phyloP scores from a whole-genome alignment of 2,797 vertebrate species.

The Artibeus jamaicensis region DNA sequence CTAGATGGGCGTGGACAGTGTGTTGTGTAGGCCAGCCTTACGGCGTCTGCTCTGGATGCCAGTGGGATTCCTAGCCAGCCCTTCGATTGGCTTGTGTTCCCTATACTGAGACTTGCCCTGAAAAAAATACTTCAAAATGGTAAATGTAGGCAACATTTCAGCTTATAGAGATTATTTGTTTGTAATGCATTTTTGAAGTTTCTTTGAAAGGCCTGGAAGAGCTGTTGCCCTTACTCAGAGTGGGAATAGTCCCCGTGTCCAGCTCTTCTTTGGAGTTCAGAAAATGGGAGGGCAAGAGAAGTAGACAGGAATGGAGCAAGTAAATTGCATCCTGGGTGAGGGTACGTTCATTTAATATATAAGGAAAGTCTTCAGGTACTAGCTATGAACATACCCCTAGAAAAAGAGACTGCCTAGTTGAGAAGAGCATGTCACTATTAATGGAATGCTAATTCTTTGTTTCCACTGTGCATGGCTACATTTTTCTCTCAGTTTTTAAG shows the following conservation, averaged over 20 bases:
- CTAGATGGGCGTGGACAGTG: too few relatives aligned
- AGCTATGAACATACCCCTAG: background rate
- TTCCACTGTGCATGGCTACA: background rate
- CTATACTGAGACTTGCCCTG: background rate
- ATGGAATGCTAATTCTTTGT: conserved; percentile 33
- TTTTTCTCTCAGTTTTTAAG: conserved; percentile 55
- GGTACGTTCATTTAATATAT: background rate
- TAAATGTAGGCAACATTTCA: background rate
- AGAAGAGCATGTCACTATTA: background rate
- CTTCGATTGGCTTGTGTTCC: background rate
- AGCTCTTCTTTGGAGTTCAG: conserved; percentile 29
- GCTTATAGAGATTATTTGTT: background rate
- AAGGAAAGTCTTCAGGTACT: background rate
- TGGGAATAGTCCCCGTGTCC: conserved; percentile 20
- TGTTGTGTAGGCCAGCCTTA: accelerated
- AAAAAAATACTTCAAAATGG: conserved; percentile 23
- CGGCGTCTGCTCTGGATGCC: background rate
- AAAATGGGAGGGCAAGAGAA: background rate
- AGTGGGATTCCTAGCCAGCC: background rate
- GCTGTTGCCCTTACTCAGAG: background rate
- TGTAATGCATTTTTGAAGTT: background rate
- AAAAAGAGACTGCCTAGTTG: background rate
- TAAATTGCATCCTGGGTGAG: background rate
- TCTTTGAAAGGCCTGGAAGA: conserved; percentile 36
- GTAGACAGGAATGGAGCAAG: background rate